Evolutionary conservation across 2,888 invertebrate genomes (phyloP), one percentile per base, ranked within the genome.

Genomic region (Zhuqinia jingwanae): DNA sequence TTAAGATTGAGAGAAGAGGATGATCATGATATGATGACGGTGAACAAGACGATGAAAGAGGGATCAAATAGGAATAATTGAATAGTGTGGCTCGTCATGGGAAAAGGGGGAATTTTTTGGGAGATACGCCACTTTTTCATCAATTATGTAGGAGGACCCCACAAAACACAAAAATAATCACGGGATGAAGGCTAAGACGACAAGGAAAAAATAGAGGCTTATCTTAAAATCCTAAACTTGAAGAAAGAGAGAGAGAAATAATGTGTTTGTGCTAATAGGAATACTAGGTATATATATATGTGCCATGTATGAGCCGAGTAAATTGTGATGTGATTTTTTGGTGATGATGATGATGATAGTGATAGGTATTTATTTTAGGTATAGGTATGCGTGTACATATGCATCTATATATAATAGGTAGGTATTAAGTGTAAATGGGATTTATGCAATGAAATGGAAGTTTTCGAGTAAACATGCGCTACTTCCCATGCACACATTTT

Each of bases 41-140:
- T 22, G 45, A 68, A 45, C 13, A 68, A 20, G 45, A 45, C 25
- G 36, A 30, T 36, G 17, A 30, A n/a, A 36, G 2, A 36, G 2
- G 30, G 47, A 45, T 20, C 20, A 20, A 20, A 45, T 68, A 25
- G 53, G n/a, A n/a, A n/a, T 65, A 79, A 81, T 81, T 73, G 70
- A 81, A 73, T 81, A 80, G 68, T 81, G 50, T 79, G 47, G 47
- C 65, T 50, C 22, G 81, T 73, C 81, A 73, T 81, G 81, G 70
- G 81, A 81, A 81, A 81, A 81, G 27, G 50, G 60, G 27, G 68
- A n/a, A 53, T 30, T 65, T n/a, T 79, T 65, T 47, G 65, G 79
- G 79, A 79, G 79, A 79, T 79, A 78, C 60, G 47, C 77, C 56
- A 77, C 56, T 58, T 47, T 75, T 75, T 75, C n/a, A 75, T 10